phyloP scores from a whole-genome alignment of 2,888 invertebrate species.

The Callosobruchus maculatus region DNA sequence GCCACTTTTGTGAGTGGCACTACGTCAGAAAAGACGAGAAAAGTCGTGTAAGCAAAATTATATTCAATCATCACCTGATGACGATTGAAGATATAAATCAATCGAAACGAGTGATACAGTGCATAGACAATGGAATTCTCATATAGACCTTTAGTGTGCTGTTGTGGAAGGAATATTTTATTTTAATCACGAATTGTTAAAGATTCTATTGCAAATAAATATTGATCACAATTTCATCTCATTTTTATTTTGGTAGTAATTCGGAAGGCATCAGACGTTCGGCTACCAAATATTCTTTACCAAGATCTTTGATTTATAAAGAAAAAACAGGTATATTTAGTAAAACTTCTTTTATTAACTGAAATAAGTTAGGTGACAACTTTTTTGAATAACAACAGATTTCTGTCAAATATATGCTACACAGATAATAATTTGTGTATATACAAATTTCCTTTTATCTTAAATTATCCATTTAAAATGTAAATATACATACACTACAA shows the following conservation, averaged over 20 bases:
- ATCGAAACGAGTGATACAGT: no score
- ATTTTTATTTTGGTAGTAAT: no score
- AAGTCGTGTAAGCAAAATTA: no score
- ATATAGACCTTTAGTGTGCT: no score
- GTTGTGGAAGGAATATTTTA: neutral
- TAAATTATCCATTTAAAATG: constrained; percentile 18
- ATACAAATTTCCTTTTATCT: constrained; percentile 35
- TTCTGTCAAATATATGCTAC: constrained; percentile 44
- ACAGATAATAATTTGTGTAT: constrained; percentile 48
- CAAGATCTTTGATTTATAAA: no score
- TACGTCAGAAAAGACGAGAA: no score
- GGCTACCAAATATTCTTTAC: no score
- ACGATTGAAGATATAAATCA: no score
- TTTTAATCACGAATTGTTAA: constrained; percentile 12
- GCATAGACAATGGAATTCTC: no score
- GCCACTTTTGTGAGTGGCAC: no score
- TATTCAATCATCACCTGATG: no score
- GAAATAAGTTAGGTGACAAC: constrained; percentile 52
- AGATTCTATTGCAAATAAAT: constrained; percentile 21
- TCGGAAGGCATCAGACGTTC: no score
- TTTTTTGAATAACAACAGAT: constrained; percentile 50
- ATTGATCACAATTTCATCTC: constrained; percentile 8
- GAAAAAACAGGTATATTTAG: constrained; percentile 28
- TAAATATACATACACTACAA: constrained; percentile 49
- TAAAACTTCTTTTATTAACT: constrained; percentile 51